Conservation (phyloP, 2,113 vertebrate genomes). For the Collichthys lucidus region DNA sequence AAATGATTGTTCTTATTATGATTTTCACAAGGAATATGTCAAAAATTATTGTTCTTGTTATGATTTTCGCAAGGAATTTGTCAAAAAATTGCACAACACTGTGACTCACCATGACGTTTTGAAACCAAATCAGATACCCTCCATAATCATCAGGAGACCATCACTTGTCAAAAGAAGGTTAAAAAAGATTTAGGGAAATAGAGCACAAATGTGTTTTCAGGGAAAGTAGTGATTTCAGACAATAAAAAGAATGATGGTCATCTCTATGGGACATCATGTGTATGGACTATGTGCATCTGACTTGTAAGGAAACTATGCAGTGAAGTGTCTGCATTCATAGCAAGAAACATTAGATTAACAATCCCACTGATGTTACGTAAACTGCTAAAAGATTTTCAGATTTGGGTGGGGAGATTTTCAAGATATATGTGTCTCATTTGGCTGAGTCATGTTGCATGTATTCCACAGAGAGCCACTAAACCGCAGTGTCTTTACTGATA, state of each 20-base stretch:
- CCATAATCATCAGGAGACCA: neutral
- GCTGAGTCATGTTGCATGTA: conserved; percentile 22
- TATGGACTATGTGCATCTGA: neutral
- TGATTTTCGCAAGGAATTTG: neutral
- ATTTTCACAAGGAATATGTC: no score
- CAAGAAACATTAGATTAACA: neutral
- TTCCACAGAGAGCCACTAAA: conserved; percentile 20
- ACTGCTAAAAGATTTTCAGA: neutral
- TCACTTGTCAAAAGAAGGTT: neutral
- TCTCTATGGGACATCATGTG: neutral
- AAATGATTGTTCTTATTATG: no score
- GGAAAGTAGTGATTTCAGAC: neutral
- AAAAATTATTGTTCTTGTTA: no score
- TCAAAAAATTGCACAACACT: no score
- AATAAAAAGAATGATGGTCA: neutral
- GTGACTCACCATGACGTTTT: neutral
- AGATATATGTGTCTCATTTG: neutral
- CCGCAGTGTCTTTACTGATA: conserved; percentile 31
- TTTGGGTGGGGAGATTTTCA: neutral
- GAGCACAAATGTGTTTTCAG: neutral
- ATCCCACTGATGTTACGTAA: conserved; percentile 30
- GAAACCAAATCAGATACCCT: neutral
- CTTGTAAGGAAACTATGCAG: neutral
- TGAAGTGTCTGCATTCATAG: neutral
- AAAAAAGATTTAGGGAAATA: neutral